Evolutionary conservation across 2,888 invertebrate species (phyloP), one percentile per base, ranked within the genome.

Genomic region (Stenotaenia linearis): DNA sequence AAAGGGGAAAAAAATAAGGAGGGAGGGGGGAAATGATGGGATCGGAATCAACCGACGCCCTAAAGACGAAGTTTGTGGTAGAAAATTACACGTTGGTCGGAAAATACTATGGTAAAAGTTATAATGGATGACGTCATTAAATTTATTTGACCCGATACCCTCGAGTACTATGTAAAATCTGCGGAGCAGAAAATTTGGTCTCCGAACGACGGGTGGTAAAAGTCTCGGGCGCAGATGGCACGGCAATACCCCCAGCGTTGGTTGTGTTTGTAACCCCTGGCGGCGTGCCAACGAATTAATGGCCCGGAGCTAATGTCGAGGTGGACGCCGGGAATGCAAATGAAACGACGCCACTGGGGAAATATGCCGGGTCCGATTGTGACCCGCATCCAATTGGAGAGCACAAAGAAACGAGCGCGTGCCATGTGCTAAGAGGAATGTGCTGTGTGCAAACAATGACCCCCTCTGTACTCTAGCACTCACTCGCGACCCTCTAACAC

Each of bases 301-400:
- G 56, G 56, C 56, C 56, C 56, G 56, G 56, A 56, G 56, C 56
- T 56, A 56, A 56, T 56, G 56, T 56, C 56, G 56, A 56, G 56
- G 56, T 56, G 56, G 56, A 56, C 56, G 56, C 56, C 56, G 56
- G 56, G 56, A 56, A 56, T 56, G 56, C 56, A 56, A 56, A 56
- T 56, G 56, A 56, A 56, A 23, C 56, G 56, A 56, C 56, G 56
- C 56, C 56, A 56, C 56, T 56, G 23, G 56, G 56, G 56, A 56
- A 56, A 56, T 56, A 56, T 56, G 21, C 21, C 56, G 56, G 21
- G 18, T 23, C 56, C 56, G 56, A 56, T 23, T 56, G 21, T 56
- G 56, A 56, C 56, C 56, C 56, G 56, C 56, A 56, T 56, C 56
- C 56, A 56, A 56, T 56, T 56, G 21, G 12, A 56, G 21, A 3